Base-by-base conservation (phyloP, 2,888 invertebrate species). In the Endomychus coccineus region DNA sequence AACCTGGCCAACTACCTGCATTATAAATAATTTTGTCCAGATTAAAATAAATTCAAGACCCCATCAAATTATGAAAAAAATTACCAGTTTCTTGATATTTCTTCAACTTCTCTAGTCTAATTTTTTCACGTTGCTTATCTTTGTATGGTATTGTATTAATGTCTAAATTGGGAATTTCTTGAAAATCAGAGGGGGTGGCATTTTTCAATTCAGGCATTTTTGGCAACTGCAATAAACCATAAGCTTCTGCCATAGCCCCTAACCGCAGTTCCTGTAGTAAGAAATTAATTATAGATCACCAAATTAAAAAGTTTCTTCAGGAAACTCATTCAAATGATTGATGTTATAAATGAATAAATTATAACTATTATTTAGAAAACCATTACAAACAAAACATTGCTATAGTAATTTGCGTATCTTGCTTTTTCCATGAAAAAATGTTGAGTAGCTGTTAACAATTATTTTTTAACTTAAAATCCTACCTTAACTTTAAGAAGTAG, bases 121-220 rank as follows among this genome's bases (percentile, higher is more conserved):
- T 74, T 12, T 72, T 69, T 63, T 95, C 94, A 50, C 81, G 76
- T 53, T 80, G 76, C 49, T 80, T 82, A 59, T 94, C 83, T 58
- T 72, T 79, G 54, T 90, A 95, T 0, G 79, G 71, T 48, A 96
- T 77, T 15, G 69, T 69, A 58, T 83, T 83, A 10, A 80, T 64
- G 62, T 95, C 85, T 4, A 90, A 68, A 19, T 77, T 59, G 3
- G 69, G 69, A 61, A 78, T 62, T 12, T 67, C 59, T 1, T 63
- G 54, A 54, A 82, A 83, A 31, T 66, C 69, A 1, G 68, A 62
- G 0, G 71, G 50, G 12, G 75, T 73, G 42, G 68, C 68, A 22
- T 79, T 79, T 58, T 83, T 88, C 2, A 94, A 66, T 67, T 99
- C 98, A 0, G 96, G 94, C 94, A 98, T 97, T 56, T 82, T 78